These are phyloP conservation scores for Hyppa rectilinea DNA, from an alignment of 2,888 invertebrate species.

Conservation along the genomic window DNA sequence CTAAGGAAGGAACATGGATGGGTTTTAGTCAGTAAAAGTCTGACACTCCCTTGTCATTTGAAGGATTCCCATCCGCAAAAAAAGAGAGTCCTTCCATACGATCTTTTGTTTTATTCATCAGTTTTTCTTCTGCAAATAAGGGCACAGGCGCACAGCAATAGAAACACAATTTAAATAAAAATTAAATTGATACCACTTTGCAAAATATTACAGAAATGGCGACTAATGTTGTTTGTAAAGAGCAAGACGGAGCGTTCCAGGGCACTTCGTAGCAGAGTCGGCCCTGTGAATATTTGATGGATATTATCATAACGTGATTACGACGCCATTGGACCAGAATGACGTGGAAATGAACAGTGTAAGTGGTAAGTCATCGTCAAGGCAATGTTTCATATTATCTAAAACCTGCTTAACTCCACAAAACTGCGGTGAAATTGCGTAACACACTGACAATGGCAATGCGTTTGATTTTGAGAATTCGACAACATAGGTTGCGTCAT, in stretches of 20 bases:
- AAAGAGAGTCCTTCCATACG: too few species aligned
- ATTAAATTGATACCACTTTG: conserved; percentile 23
- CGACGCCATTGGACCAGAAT: background rate
- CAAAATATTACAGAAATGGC: conserved; percentile 22
- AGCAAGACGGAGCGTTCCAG: background rate
- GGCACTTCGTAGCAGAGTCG: conserved; percentile 22
- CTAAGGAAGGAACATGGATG: too few species aligned
- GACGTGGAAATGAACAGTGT: background rate
- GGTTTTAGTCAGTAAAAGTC: too few species aligned
- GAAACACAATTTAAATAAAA: conserved; percentile 6
- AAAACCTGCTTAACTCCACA: background rate
- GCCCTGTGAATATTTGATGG: conserved; percentile 28
- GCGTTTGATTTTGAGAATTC: background rate
- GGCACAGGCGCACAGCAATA: background rate
- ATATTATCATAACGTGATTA: conserved; percentile 33
- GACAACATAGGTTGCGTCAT: background rate
- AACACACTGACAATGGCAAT: background rate
- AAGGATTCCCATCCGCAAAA: too few species aligned
- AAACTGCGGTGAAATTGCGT: background rate
- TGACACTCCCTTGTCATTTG: too few species aligned
- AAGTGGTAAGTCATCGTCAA: background rate
- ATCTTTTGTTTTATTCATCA: background rate
- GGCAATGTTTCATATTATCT: too few species aligned
- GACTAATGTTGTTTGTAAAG: conserved; percentile 11
- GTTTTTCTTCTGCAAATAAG: background rate